These are phyloP conservation scores for Garra rufa DNA, from an alignment of 2,113 vertebrate genomes.

Conservation along the genomic window DNA sequence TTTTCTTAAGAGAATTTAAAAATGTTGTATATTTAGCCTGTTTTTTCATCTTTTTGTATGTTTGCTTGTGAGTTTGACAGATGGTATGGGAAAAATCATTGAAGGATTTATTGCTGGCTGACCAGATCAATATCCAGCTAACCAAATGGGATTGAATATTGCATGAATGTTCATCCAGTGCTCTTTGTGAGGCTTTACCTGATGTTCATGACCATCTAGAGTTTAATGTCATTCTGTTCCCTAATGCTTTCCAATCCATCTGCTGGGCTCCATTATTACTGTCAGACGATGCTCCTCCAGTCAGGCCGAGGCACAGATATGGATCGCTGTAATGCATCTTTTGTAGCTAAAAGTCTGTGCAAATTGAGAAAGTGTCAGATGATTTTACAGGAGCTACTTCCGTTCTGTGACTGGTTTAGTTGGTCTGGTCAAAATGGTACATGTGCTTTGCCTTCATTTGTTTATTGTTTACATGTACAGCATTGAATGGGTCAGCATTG, in stretches of 20 bases:
- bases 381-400: background rate
- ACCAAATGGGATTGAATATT: background rate
- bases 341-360: background rate
- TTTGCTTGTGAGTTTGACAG: background rate
- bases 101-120: background rate
- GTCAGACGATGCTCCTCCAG: background rate
- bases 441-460: background rate
- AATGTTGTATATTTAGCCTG: background rate
- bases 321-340: background rate
- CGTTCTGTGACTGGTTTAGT: background rate
- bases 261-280: background rate
- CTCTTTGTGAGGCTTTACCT: background rate
- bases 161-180: background rate
- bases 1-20: background rate
- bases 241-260: background rate
- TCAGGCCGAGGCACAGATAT: background rate
- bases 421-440: background rate
- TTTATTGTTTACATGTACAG: constrained; percentile 1
- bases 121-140: background rate
- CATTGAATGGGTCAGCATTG: background rate
- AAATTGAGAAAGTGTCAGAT: background rate
- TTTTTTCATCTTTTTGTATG: background rate
- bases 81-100: background rate
- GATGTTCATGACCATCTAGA: constrained; percentile 6
- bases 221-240: background rate